A percentile compares a stretch with the other conserved stretches of the same genome.
Conservation (phyloP, 2,888 invertebrate genomes). For the Dexiosoma caninum region DNA sequence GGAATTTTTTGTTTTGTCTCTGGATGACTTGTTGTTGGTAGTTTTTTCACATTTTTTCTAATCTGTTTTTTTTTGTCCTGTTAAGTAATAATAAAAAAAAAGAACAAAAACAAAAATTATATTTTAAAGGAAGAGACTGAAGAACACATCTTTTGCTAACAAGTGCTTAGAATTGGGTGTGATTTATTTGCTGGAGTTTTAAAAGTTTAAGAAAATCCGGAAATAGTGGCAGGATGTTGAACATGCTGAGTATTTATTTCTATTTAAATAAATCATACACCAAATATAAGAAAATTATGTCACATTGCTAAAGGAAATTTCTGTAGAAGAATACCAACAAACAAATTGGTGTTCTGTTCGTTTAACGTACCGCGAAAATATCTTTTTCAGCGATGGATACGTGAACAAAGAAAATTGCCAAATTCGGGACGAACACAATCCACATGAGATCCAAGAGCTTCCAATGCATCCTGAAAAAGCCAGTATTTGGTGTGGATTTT, state of each 20-base stretch:
- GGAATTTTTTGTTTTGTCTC: constrained; percentile 37
- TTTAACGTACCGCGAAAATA: too few species aligned
- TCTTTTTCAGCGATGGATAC: too few species aligned
- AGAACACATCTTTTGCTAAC: constrained; percentile 35
- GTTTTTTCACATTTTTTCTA: neutral
- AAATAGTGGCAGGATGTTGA: constrained; percentile 48
- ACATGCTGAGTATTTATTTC: constrained; percentile 60
- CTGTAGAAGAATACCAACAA: neutral
- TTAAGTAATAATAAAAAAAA: constrained; percentile 5
- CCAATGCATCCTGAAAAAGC: too few species aligned
- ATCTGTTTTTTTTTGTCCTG: constrained; percentile 3
- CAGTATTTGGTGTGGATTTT: too few species aligned
- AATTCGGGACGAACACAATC: too few species aligned
- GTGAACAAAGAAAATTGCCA: too few species aligned
- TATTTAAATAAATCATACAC: constrained; percentile 59
- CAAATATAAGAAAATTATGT: constrained; percentile 31
- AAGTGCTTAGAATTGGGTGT: constrained; percentile 61
- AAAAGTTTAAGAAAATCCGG: constrained; percentile 40
- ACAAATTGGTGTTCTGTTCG: too few species aligned
- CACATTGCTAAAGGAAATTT: constrained; percentile 6
- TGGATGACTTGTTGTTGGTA: constrained; percentile 13
- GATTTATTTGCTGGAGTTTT: constrained; percentile 59
- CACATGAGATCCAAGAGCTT: too few species aligned
- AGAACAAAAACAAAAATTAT: too few species aligned
- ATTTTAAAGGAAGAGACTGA: neutral